A percentile compares a stretch with the other conserved stretches of the same genome.
Conservation (phyloP, 2,113 vertebrate genomes). For the Equus quagga region DNA sequence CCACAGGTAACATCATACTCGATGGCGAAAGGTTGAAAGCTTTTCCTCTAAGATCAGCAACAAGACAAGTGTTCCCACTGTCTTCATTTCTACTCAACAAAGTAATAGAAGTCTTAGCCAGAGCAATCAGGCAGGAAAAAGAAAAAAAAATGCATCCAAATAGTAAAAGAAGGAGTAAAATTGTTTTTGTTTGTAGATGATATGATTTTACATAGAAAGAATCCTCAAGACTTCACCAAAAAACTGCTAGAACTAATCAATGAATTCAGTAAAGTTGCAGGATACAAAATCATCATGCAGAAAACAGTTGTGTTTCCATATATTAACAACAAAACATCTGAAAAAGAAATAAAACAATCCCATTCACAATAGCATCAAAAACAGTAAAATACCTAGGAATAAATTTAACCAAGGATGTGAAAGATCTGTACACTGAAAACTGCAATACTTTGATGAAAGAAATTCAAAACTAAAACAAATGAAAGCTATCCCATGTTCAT, state of each 20-base stretch:
- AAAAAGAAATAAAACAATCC: no score
- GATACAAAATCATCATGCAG: neutral
- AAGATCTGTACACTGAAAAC: no score
- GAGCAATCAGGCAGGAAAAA: neutral
- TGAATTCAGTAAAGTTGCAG: neutral
- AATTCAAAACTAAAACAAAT: no score
- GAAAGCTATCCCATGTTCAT: no score
- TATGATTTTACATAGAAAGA: neutral
- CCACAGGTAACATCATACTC: neutral
- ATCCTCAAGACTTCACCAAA: neutral
- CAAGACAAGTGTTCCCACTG: neutral
- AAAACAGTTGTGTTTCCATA: no score
- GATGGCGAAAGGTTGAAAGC: neutral
- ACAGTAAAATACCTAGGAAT: no score
- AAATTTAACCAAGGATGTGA: no score
- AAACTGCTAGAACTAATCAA: neutral
- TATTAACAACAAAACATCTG: no score
- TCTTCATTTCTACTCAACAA: neutral
- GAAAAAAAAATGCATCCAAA: neutral
- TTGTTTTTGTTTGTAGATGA: neutral
- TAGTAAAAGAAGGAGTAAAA: neutral
- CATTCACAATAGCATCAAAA: no score
- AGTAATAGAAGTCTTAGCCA: neutral
- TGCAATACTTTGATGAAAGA: no score
- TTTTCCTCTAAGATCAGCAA: neutral